Base-by-base conservation (phyloP, 2,113 vertebrate genomes). In the Bubo scandiacus region DNA sequence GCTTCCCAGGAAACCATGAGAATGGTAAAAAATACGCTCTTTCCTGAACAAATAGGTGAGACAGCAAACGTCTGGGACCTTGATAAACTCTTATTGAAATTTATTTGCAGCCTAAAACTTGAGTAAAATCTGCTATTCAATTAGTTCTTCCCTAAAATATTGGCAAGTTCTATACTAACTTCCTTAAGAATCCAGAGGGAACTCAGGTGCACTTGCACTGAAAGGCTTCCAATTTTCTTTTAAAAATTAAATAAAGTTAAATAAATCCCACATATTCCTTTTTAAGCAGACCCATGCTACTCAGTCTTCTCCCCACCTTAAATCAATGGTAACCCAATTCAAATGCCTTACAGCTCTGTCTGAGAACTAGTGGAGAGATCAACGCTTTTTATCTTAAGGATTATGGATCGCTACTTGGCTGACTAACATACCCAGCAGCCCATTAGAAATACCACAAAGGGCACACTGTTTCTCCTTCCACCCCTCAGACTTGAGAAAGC, bases 291-390 rank as follows among this genome's bases (percentile, higher is more conserved):
- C 92, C 91, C 93, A 92, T n/a, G 36, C 81, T 77, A 32, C 21
- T 70, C 42, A 55, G 68, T 72, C 86, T 55, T 88, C 61, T 92
- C 89, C 80, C 75, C 81, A 79, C 81, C 81, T 91, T 73, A 72
- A 93, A 98, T 98, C 97, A 97, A 98, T 95, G 93, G 92, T 96
- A 98, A 98, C 96, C 96, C 96, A 96, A 98, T 98, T 97, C 93
- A 75, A 86, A 88, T 92, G 96, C 95, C 97, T 97, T 95, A 94
- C 87, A 96, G 97, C 95, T 93, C 92, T 88, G 90, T 88, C 90
- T 97, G 87, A 95, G 89, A 94, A 95, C 94, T 95, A 95, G 81
- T 94, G 75, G 90, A 93, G 97, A 96, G 96, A 95, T 97, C 95
- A 96, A 95, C 95, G 93, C 95, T 95, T 97, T 97, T 97, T 96